Evolutionary conservation across 53 echinoderm and acorn worm genomes (phyloP), one percentile per base, ranked within the genome.

Genomic region (Holothuria scabra): DNA sequence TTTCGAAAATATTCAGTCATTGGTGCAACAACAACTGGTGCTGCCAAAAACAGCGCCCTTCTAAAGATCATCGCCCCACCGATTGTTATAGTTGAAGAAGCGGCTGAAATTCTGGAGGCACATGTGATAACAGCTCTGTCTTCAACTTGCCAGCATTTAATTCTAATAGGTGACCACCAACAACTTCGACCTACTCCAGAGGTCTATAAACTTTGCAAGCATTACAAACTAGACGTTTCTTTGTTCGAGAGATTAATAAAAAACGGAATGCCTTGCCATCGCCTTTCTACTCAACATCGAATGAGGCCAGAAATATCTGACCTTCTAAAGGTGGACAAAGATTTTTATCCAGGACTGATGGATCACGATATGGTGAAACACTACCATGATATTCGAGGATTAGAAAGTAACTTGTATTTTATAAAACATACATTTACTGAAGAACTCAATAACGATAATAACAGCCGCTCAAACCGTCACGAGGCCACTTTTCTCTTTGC

Each of bases 231-330:
- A 3, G 96, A 96, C 65, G 71, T 93, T 1, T 96, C 96, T 29
- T 87, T 96, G 9, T 96, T 96, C 69, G 96, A 96, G 67, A 86
- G 96, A 83, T 81, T 96, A 90, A 70, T 94, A 68, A 92, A 92
- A 28, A 94, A 92, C 46, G 71, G 69, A 1, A 79, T 94, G 46
- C 94, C 88, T 13, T 83, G 71, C 28, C 84, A 92, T 59, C 86
- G 79, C 10, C 85, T 97, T 31, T 61, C 64, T 12, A 60, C 74
- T 9, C 97, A 97, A 60, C 97, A 97, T 72, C 80, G 97, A 8
- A 97, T 97, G 97, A 86, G 94, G 56, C 94, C 97, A 46, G 94
- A 97, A 74, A 94, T 97, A 34, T 68, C 97, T 5, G 48, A 72
- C 1, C 68, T 97, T 26, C 90, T 97, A 86, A 91, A 81, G 68